A percentile compares a stretch with the other conserved stretches of the same genome.
Conservation (phyloP, 2,888 invertebrate genomes). For the Tiliacea citrago region DNA sequence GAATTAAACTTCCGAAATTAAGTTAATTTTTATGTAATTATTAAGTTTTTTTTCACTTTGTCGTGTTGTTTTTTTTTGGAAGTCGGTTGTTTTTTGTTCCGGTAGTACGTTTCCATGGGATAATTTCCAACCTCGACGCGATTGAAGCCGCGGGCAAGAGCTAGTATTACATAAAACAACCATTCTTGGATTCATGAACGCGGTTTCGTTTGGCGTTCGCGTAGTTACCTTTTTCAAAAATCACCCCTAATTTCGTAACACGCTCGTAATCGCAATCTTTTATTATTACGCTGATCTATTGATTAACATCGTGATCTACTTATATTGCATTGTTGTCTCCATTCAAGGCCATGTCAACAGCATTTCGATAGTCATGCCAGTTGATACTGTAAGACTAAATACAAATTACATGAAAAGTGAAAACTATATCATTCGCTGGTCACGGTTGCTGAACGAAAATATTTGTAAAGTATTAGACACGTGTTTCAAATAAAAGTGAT, state of each 20-base stretch:
- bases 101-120: not conserved
- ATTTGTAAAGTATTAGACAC: slow-evolving; percentile 10
- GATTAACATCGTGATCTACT: slow-evolving; percentile 10
- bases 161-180: not conserved
- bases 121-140: not conserved
- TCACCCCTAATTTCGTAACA: not conserved
- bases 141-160: too few species aligned
- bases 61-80: too few species aligned
- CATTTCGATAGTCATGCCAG: slow-evolving; percentile 21
- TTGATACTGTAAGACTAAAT: slow-evolving; percentile 1
- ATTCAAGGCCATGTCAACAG: slow-evolving; percentile 20
- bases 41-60: too few species aligned
- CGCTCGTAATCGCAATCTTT: not conserved
- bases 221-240: not conserved
- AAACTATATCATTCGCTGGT: slow-evolving; percentile 26
- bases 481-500: slow-evolving; percentile 17
- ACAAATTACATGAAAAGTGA: slow-evolving; percentile 23
- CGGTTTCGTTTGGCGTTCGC: too few species aligned
- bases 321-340: slow-evolving; percentile 18
- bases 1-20: too few species aligned
- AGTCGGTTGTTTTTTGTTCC: not conserved
- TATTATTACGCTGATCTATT: not conserved
- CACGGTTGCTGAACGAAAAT: slow-evolving; percentile 20
- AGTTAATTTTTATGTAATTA: too few species aligned
- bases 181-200: not conserved